Conservation (phyloP, 2,113 vertebrate genomes). For the Actenoides hombroni region DNA sequence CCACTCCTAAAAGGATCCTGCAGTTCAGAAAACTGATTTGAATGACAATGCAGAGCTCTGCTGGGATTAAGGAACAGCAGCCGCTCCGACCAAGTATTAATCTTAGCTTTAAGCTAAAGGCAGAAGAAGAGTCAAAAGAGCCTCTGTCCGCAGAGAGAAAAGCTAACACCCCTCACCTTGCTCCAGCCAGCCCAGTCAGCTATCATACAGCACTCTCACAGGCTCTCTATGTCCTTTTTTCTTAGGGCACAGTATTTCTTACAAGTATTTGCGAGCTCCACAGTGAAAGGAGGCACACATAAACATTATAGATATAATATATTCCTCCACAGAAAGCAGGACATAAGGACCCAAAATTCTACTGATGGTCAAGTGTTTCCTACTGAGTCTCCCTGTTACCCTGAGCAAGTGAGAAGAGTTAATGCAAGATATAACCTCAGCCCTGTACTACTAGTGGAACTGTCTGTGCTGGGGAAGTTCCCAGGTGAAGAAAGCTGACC, state of each 20-base stretch:
- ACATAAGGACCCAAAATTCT: not conserved
- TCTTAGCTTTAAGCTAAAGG: not conserved
- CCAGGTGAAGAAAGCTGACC: not conserved
- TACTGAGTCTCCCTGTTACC: not conserved
- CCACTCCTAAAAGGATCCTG: not conserved
- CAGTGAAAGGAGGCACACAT: not conserved
- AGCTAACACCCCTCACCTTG: not conserved
- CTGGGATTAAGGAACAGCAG: not conserved
- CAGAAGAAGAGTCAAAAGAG: not conserved
- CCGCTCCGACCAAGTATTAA: not conserved
- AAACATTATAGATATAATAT: rapidly evolving
- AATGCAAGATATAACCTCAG: not conserved
- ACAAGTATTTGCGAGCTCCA: not conserved
- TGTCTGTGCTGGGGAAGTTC: not conserved
- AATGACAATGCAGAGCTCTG: not conserved
- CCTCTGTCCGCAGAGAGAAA: not conserved
- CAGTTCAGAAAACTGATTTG: not conserved
- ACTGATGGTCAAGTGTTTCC: rapidly evolving
- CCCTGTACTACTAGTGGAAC: not conserved
- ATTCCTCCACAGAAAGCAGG: not conserved
- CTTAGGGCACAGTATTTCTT: not conserved
- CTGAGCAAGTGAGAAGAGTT: not conserved
- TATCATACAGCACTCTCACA: not conserved
- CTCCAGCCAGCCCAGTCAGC: not conserved
- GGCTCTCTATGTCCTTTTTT: not conserved